Percentiles rank a stretch among this genome's conserved stretches.
Evolutionary conservation across 2,888 invertebrate species (phyloP).

Genomic region (Cosmia trapezina): DNA sequence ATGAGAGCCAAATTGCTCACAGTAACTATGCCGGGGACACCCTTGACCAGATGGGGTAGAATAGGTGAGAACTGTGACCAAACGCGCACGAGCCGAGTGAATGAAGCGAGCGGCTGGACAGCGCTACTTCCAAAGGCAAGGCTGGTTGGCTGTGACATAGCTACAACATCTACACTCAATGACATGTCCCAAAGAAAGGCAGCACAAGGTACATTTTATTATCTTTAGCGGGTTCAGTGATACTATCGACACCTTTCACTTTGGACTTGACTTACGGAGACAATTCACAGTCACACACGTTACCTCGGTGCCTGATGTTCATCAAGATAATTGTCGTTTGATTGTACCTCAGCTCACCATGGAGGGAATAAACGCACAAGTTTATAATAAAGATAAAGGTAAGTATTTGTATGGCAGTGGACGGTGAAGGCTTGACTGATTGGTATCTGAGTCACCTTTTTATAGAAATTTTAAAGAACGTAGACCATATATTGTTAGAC

Average conservation of each 20-base stretch:
- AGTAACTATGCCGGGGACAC: too few relatives aligned
- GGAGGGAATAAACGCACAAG: slow-evolving; percentile 14
- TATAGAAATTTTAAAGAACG: background rate
- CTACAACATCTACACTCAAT: background rate
- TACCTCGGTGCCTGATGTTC: slow-evolving; percentile 39
- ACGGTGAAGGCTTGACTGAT: slow-evolving; percentile 3
- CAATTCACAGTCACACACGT: slow-evolving; percentile 26
- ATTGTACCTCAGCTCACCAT: slow-evolving; percentile 24
- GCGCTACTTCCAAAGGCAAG: too few relatives aligned
- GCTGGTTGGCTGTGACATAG: too few relatives aligned
- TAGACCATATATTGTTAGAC: background rate
- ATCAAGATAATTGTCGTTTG: slow-evolving; percentile 47
- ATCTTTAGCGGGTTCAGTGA: slow-evolving; percentile 1
- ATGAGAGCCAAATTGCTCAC: too few relatives aligned
- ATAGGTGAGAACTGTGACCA: too few relatives aligned
- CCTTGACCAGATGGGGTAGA: too few relatives aligned
- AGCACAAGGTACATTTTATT: slow-evolving; percentile 5
- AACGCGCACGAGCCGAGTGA: too few relatives aligned
- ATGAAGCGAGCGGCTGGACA: too few relatives aligned
- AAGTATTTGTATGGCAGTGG: background rate
- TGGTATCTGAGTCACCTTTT: slow-evolving; percentile 16
- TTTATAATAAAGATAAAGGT: slow-evolving; percentile 11
- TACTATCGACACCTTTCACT: slow-evolving; percentile 39
- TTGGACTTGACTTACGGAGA: slow-evolving; percentile 11
- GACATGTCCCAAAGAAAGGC: slow-evolving; percentile 2